Conservation (phyloP, 2,888 invertebrate species). For the Aphodius granarius region DNA sequence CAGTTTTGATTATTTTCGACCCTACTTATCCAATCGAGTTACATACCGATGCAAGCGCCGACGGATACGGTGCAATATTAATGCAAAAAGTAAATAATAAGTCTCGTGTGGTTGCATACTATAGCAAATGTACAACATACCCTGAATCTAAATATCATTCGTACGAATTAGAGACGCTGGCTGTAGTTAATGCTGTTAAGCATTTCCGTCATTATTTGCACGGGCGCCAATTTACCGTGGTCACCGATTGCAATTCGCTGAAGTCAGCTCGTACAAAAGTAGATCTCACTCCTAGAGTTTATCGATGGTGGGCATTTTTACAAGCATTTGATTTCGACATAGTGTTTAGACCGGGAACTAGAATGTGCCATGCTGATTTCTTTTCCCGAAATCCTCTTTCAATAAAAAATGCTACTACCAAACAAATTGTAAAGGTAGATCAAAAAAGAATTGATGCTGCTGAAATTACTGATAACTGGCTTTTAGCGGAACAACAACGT, state of each 20-base stretch:
- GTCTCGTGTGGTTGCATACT: constrained; percentile 37
- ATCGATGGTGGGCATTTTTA: constrained; percentile 2
- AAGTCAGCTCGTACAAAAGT: neutral
- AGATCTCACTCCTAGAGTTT: neutral
- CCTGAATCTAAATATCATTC: constrained; percentile 40
- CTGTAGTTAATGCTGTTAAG: constrained; percentile 39
- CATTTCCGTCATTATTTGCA: constrained; percentile 39
- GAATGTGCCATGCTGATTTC: neutral
- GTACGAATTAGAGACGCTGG: constrained; percentile 43
- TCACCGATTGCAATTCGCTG: constrained; percentile 44
- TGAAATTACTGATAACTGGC: neutral
- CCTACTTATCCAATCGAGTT: constrained; percentile 33
- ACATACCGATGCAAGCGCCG: constrained; percentile 39
- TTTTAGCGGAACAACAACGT: neutral
- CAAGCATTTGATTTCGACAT: neutral
- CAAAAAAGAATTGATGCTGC: neutral
- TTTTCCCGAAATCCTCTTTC: neutral
- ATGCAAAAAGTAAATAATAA: constrained; percentile 35
- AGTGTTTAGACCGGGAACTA: neutral
- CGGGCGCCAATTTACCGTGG: constrained; percentile 36
- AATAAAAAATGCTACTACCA: neutral
- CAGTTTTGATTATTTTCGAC: constrained; percentile 39
- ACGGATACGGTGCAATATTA: constrained; percentile 38
- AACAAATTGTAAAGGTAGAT: neutral
- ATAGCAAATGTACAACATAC: constrained; percentile 35